phyloP scores from a whole-genome alignment of 2,797 vertebrate genomes.

The Parauchenoglanis punctatus region DNA sequence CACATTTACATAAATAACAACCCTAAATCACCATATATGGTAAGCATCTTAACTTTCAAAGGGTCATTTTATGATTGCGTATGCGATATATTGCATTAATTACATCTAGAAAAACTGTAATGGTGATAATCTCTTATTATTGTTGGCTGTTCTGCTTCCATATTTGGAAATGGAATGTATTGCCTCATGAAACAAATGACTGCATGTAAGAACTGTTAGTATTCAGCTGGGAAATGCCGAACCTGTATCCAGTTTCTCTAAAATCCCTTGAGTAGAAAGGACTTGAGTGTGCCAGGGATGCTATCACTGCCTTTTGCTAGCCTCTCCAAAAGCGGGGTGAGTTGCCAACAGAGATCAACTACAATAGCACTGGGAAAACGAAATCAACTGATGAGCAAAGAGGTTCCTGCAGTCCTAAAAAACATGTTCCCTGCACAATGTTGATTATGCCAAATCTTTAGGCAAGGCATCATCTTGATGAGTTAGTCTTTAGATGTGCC shows the following conservation, averaged over 20 bases:
- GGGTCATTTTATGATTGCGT: not conserved
- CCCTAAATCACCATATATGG: not conserved
- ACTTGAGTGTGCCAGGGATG: not conserved
- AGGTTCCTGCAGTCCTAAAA: not conserved
- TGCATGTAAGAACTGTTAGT: not conserved
- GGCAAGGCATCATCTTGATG: not conserved
- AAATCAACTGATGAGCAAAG: conserved; percentile 1
- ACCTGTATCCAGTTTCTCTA: not conserved
- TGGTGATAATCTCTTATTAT: not conserved
- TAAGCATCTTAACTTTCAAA: not conserved
- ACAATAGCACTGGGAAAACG: not conserved
- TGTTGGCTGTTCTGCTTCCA: not conserved
- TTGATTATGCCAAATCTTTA: not conserved
- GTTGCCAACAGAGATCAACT: not conserved
- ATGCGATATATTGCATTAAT: not conserved
- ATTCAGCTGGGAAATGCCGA: not conserved
- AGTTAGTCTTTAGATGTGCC: not conserved
- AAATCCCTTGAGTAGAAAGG: not conserved
- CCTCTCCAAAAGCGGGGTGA: not conserved
- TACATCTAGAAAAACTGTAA: not conserved
- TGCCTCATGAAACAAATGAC: not conserved
- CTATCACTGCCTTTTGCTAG: not conserved
- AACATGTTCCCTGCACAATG: not conserved
- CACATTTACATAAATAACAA: not conserved
- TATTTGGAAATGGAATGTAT: not conserved